Percentiles rank a stretch among this genome's conserved stretches.
These are phyloP conservation scores for Drosophila leonis DNA, from an alignment of 2,888 invertebrate species.

Conservation along the genomic window DNA sequence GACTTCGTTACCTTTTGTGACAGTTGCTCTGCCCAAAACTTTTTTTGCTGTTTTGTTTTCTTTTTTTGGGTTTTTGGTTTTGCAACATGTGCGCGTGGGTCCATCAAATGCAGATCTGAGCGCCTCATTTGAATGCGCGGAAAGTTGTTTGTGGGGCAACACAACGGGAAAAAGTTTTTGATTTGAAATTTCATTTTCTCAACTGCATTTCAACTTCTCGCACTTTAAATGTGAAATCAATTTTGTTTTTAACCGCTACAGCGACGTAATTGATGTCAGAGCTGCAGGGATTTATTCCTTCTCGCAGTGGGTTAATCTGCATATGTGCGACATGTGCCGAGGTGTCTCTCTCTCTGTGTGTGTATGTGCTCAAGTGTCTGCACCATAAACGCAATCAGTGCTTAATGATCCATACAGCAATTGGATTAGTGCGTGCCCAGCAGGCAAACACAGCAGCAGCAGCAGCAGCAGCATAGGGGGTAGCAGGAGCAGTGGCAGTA, in stretches of 20 bases:
- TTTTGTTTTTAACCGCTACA: conserved; percentile 43
- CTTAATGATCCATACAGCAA: conserved; percentile 75
- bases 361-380: conserved; percentile 39
- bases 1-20: conserved; percentile 51
- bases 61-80: conserved; percentile 25
- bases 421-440: conserved; percentile 70
- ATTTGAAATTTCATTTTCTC: conserved; percentile 32
- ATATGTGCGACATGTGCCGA: conserved; percentile 33
- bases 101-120: conserved; percentile 68
- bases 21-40: conserved; percentile 24
- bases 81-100: conserved; percentile 66
- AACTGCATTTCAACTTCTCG: conserved; percentile 20
- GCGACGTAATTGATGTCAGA: conserved; percentile 22
- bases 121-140: conserved; percentile 55
- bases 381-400: conserved; percentile 74
- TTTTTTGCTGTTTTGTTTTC: conserved; percentile 13
- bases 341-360: conserved; percentile 2
- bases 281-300: not conserved
- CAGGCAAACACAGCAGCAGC: conserved; percentile 39
- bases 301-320: conserved; percentile 61
- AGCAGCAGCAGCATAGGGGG: conserved; percentile 6
- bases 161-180: conserved; percentile 12
- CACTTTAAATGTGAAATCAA: conserved; percentile 45
- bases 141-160: conserved; percentile 30
- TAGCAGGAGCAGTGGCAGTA: conserved; percentile 6